Evolutionary conservation across 2,113 vertebrate species (phyloP).

Genomic region (Carettochelys insculpta): DNA sequence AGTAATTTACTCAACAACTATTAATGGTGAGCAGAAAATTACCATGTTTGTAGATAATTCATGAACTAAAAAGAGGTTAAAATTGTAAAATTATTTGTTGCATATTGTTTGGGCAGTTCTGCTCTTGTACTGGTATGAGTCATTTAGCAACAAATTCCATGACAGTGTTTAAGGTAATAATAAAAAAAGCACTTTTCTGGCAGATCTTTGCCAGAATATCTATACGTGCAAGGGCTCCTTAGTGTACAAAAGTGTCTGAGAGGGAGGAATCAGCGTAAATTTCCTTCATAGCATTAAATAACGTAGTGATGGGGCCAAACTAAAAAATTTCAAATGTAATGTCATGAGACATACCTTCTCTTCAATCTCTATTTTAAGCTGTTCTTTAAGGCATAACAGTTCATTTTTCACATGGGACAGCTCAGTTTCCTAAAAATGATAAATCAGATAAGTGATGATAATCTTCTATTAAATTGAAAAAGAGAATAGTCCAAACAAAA

Average conservation of each 20-base stretch:
- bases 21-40: background rate
- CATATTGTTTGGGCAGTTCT: background rate
- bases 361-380: constrained; percentile 79
- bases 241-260: background rate
- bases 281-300: background rate
- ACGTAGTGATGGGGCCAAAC: background rate
- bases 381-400: constrained; percentile 77
- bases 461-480: background rate
- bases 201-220: background rate
- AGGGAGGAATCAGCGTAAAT: background rate
- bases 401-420: constrained; percentile 79
- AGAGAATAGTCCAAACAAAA: background rate
- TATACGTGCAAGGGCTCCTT: background rate
- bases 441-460: constrained; percentile 40
- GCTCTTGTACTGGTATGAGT: background rate
- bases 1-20: background rate
- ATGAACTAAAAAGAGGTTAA: background rate
- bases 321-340: background rate
- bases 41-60: background rate
- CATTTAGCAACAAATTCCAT: background rate
- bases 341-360: constrained; percentile 77
- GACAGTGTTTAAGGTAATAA: background rate
- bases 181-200: background rate
- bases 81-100: background rate
- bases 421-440: constrained; percentile 80